Conservation (phyloP, 2,113 vertebrate species). For the Tamias sibiricus region DNA sequence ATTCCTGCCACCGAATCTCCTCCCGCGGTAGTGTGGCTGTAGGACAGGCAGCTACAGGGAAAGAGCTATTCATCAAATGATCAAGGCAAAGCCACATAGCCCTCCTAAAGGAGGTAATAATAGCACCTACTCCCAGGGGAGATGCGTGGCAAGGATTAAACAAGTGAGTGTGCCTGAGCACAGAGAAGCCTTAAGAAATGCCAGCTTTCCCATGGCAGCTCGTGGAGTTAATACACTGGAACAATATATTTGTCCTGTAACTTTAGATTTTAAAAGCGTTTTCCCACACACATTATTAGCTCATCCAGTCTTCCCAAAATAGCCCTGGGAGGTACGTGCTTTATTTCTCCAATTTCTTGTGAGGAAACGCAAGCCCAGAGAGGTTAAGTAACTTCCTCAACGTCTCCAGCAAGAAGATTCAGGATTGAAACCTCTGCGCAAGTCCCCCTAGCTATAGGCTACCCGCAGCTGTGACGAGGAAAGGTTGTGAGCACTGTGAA, state of each 20-base stretch:
- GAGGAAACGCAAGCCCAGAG: not conserved
- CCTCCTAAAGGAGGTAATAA: not conserved
- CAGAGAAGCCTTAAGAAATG: accelerated
- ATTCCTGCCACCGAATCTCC: too few species aligned
- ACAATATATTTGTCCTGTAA: not conserved
- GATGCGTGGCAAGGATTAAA: not conserved
- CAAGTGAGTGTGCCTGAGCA: not conserved
- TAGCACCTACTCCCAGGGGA: not conserved
- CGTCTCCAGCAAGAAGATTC: not conserved
- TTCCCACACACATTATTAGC: not conserved
- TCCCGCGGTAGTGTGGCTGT: too few species aligned
- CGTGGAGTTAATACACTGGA: not conserved
- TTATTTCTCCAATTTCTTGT: not conserved
- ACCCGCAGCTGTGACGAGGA: not conserved
- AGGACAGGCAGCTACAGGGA: too few species aligned
- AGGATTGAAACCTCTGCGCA: not conserved
- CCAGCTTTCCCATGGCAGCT: not conserved
- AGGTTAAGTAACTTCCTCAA: not conserved
- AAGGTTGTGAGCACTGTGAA: not conserved
- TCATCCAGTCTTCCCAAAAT: not conserved
- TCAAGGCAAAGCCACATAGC: not conserved
- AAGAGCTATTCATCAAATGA: not conserved
- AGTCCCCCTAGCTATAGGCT: not conserved
- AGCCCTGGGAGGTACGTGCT: not conserved
- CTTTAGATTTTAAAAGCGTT: not conserved